Evolutionary conservation across 2,797 vertebrate species (phyloP).

Genomic region (Phataginus tetradactyla): DNA sequence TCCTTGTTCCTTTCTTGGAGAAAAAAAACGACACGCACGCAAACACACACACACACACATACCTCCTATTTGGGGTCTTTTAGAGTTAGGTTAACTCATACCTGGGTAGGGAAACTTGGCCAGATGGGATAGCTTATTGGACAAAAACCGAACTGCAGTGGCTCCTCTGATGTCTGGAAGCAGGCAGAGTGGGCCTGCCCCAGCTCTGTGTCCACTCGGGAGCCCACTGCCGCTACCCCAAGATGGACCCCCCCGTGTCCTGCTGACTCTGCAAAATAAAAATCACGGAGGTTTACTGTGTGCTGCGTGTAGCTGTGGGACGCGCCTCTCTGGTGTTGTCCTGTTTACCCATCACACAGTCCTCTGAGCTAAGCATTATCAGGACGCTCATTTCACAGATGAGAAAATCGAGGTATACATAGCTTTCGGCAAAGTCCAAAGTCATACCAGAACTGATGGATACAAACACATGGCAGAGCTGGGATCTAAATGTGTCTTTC

Average conservation of each 20-base stretch:
- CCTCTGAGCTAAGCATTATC: neutral
- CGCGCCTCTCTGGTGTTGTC: neutral
- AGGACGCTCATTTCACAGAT: neutral
- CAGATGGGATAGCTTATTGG: neutral
- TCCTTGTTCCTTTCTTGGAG: neutral
- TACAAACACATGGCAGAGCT: neutral
- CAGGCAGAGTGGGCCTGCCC: neutral
- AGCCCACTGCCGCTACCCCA: rapidly evolving
- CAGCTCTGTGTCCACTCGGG: neutral
- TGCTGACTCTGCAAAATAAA: neutral
- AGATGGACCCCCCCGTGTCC: neutral
- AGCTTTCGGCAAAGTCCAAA: neutral
- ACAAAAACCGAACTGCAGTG: neutral
- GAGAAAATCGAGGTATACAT: neutral
- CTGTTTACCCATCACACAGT: neutral
- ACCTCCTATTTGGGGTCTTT: neutral
- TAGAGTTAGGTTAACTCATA: neutral
- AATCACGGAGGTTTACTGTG: neutral
- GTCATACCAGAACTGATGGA: neutral
- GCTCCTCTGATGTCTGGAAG: neutral
- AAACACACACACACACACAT: neutral
- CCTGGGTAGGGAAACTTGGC: neutral
- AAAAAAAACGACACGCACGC: neutral
- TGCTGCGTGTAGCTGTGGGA: neutral
- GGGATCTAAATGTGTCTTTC: neutral